phyloP scores from a whole-genome alignment of 2,113 vertebrate species.

The Paraplagusia blochii region DNA sequence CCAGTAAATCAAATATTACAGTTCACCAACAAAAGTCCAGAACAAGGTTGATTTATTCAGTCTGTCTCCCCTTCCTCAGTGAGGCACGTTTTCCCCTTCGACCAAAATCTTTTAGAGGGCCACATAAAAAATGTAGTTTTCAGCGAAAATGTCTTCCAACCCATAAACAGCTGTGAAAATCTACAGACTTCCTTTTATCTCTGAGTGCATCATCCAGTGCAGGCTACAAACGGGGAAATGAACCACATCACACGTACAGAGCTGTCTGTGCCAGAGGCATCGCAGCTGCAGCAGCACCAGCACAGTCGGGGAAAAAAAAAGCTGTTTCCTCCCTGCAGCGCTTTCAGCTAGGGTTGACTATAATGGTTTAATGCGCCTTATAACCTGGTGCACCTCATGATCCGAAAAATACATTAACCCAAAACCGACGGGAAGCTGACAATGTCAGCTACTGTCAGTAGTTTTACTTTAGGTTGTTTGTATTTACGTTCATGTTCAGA shows the following conservation, averaged over 20 bases:
- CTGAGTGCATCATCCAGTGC: background rate
- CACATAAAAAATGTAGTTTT: background rate
- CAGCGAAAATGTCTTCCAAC: background rate
- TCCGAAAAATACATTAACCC: too few species aligned
- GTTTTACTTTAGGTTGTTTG: too few species aligned
- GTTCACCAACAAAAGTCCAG: background rate
- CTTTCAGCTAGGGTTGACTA: background rate
- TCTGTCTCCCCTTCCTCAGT: background rate
- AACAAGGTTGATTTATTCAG: background rate
- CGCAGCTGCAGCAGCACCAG: background rate
- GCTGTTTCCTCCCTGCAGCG: background rate
- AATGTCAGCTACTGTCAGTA: too few species aligned
- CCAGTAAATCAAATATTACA: constrained; percentile 4
- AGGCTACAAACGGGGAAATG: background rate
- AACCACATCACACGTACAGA: background rate
- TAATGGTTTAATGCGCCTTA: too few species aligned
- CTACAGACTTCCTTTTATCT: background rate
- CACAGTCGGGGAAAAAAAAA: background rate
- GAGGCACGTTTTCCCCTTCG: background rate
- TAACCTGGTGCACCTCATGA: too few species aligned
- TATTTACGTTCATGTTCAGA: too few species aligned
- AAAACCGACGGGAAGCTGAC: too few species aligned
- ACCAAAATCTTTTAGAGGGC: background rate
- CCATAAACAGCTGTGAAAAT: background rate
- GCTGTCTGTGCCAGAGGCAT: background rate